These are phyloP conservation scores for Balanococcus diminutus DNA, from an alignment of 2,888 invertebrate species.

Conservation along the genomic window DNA sequence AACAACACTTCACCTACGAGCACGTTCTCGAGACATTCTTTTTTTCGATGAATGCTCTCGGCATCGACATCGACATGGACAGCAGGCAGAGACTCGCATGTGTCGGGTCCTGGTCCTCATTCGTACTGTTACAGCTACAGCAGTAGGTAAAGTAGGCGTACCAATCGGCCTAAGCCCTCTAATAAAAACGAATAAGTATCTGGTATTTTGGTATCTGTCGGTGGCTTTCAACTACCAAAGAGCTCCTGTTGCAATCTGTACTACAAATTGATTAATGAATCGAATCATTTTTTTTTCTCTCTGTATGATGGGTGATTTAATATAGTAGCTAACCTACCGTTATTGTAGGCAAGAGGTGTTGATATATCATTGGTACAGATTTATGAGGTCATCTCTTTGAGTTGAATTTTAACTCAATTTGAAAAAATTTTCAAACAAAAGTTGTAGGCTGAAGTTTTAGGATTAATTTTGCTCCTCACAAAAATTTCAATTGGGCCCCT, in stretches of 20 bases:
- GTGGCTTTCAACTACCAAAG: too few species aligned
- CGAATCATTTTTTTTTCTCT: background rate
- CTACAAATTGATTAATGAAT: background rate
- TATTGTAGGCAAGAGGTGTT: too few species aligned
- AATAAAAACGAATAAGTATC: background rate
- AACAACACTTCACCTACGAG: slow-evolving; percentile 5
- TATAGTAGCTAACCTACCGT: too few species aligned
- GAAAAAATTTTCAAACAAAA: too few species aligned
- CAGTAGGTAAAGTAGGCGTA: background rate
- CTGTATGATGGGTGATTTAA: too few species aligned
- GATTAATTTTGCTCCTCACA: too few species aligned
- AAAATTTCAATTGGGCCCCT: too few species aligned
- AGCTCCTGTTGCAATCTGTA: background rate
- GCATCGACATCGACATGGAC: background rate
- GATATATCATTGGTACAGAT: too few species aligned
- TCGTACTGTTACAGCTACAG: background rate
- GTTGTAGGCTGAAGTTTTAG: too few species aligned
- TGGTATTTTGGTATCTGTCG: too few species aligned
- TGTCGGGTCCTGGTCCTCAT: background rate
- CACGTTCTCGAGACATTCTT: background rate
- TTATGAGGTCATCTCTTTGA: too few species aligned
- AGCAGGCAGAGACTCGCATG: background rate
- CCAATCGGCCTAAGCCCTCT: background rate
- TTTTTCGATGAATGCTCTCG: background rate
- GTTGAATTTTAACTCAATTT: too few species aligned